A percentile compares a stretch with the other conserved stretches of the same genome.
Conservation (phyloP, 2,888 invertebrate species). For the Ethmia dodecea region DNA sequence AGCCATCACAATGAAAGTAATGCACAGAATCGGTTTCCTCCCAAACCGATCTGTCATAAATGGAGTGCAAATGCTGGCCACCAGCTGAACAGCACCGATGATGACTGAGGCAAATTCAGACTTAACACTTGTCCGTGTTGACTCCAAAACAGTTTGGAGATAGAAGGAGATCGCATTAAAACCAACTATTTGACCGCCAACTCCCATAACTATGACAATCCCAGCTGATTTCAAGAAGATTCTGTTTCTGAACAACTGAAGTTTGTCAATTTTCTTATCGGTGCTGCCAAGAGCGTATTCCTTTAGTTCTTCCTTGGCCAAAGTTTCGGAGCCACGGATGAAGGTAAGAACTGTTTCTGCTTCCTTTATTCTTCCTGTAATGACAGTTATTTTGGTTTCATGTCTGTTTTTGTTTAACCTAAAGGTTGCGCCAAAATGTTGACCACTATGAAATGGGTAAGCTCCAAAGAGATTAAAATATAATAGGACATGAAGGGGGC, state of each 20-base stretch:
- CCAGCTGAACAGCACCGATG: conserved; percentile 26
- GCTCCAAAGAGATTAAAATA: no score
- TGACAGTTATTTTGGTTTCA: conserved; percentile 5
- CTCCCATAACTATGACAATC: conserved; percentile 16
- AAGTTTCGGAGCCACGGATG: conserved; percentile 39
- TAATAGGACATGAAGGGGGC: no score
- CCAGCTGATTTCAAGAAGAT: conserved; percentile 19
- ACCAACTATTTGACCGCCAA: conserved; percentile 18
- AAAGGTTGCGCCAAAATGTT: no score
- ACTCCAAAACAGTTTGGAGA: conserved; percentile 27
- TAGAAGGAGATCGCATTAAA: conserved; percentile 25
- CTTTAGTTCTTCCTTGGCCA: conserved; percentile 42
- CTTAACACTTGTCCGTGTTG: conserved; percentile 25
- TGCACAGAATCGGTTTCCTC: conserved; percentile 30
- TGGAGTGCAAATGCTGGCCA: conserved; percentile 22
- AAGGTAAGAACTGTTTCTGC: conserved; percentile 36
- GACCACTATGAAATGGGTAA: no score
- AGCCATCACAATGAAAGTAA: conserved; percentile 29
- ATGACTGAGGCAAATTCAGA: conserved; percentile 26
- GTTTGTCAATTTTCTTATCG: conserved; percentile 13
- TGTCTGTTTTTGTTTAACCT: no score
- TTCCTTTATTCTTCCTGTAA: conserved; percentile 39
- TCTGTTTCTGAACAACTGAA: conserved; percentile 20
- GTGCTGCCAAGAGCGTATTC: conserved; percentile 29
- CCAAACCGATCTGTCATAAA: conserved; percentile 32